Base-by-base conservation (phyloP, 2,888 invertebrate genomes). In the Camptogramma bilineatum region DNA sequence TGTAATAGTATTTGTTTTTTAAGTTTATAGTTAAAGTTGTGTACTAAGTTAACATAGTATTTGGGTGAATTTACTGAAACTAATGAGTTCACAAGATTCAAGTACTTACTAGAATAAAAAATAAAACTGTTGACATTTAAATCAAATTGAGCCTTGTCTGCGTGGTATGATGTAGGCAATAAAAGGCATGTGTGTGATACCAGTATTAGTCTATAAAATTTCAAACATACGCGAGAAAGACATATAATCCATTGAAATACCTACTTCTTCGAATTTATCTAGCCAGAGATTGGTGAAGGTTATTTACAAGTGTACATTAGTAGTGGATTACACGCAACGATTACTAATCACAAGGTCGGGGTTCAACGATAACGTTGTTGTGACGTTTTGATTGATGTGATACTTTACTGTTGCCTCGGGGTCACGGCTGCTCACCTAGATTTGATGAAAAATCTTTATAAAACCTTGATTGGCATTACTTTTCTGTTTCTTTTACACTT, bases 331-430 rank as follows among this genome's bases (percentile, higher is more conserved):
- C 71, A 74, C 61, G 70, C 66, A 39, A 28, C 28, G 28, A 66
- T 39, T 68, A 75, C 74, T 77, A 78, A 81, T 80, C 77, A 78
- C 76, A 75, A 75, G 77, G 78, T 75, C 74, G 72, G 69, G 75
- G 77, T 77, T 76, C 71, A 69, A 66, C 77, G 81, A 82, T 84
- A 82, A 74, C 73, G 72, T 63, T 51, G 62, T 64, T 68, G 71
- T 73, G 82, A 78, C 81, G 70, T 72, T 81, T 80, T 84, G 85
- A 86, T 85, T 78, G 82, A 85, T 81, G 80, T 74, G 70, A 64
- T 65, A 70, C 66, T 73, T 70, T 55, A 63, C 62, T 70, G 67
- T 57, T 52, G 18, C 44, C 31, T 52, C n/a, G 66, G 69, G 72
- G 68, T 71, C 57, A 61, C 51, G 66, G 74, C 58, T 71, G 62